Base-by-base conservation (phyloP, 2,888 invertebrate species). In the Drosophila formosana region DNA sequence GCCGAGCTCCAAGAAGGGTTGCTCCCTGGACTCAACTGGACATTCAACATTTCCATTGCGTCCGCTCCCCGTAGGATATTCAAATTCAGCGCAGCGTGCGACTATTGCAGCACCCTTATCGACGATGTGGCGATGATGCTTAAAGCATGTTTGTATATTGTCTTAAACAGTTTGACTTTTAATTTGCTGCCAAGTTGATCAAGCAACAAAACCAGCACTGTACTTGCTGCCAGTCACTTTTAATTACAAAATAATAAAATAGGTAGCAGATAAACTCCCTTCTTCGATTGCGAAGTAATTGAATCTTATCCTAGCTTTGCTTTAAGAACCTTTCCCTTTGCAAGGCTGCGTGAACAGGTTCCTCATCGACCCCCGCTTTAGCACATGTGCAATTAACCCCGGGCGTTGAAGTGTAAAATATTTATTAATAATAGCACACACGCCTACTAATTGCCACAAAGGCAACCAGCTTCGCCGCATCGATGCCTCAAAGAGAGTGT, bases 161-260 rank as follows among this genome's bases (percentile, higher is more conserved):
- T 86, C 89, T 90, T 80, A 90, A 89, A 84, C 81, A 82, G 89
- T 86, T 90, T 89, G 89, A 90, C 88, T 89, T 89, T 90, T 88
- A 78, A 89, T 89, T 89, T 89, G 58, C 69, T 61, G 76, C 72
- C 69, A 79, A 75, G 77, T 75, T 82, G 61, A 75, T 71, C 69
- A 72, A 72, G 73, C 71, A 80, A 73, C 72, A 70, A 57, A 63
- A 67, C 56, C 66, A n/a, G 49, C 9, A 45, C 61, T 55, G 37
- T 45, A 39, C 55, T 30, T 46, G 43, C 52, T 34, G 47, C 34
- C 28, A 51, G 32, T 37, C 62, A 43, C 50, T 79, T 83, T 85
- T 88, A 88, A 85, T 88, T 88, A 85, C 79, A 72, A 71, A 43
- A 53, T 65, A 64, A 64, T 53, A 7, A 39, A 39, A 58, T 41